Percentiles rank a stretch among this genome's conserved stretches.
These are phyloP conservation scores for Heterochromis multidens DNA, from an alignment of 2,113 vertebrate genomes.

Conservation along the genomic window DNA sequence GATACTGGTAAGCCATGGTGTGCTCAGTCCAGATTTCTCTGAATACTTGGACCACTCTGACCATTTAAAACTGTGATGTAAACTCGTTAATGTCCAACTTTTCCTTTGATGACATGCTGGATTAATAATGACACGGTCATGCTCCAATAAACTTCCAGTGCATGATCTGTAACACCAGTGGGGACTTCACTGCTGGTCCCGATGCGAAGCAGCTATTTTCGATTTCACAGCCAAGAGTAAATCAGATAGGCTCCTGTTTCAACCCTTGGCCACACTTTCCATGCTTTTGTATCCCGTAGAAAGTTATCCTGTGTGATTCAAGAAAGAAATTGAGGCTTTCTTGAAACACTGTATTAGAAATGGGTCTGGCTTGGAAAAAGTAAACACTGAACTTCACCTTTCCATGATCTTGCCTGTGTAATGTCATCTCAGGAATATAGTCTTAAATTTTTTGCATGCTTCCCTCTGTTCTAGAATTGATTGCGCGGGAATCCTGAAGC, in stretches of 20 bases:
- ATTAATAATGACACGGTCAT: constrained; percentile 37
- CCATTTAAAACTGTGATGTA: constrained; percentile 30
- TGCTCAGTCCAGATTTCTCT: background rate
- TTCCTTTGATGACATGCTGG: constrained; percentile 32
- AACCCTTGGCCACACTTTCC: background rate
- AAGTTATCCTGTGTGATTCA: background rate
- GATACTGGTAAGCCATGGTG: background rate
- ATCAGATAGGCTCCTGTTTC: background rate
- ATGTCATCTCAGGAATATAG: background rate
- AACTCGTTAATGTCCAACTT: constrained; percentile 32
- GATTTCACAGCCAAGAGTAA: background rate
- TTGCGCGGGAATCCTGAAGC: constrained; percentile 93
- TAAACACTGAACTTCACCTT: background rate
- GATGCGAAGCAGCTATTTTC: background rate
- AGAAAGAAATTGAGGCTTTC: background rate
- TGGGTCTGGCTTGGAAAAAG: background rate
- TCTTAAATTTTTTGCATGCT: background rate
- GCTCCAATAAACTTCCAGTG: constrained; percentile 19
- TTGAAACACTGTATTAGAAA: background rate
- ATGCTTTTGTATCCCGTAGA: background rate
- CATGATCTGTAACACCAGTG: constrained; percentile 33
- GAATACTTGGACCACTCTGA: constrained; percentile 5
- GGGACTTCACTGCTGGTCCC: background rate
- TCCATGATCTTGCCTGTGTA: background rate
- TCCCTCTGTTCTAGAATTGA: constrained; percentile 81